Evolutionary conservation across 2,113 vertebrate genomes (phyloP).

Genomic region (Melanocharis versteri): DNA sequence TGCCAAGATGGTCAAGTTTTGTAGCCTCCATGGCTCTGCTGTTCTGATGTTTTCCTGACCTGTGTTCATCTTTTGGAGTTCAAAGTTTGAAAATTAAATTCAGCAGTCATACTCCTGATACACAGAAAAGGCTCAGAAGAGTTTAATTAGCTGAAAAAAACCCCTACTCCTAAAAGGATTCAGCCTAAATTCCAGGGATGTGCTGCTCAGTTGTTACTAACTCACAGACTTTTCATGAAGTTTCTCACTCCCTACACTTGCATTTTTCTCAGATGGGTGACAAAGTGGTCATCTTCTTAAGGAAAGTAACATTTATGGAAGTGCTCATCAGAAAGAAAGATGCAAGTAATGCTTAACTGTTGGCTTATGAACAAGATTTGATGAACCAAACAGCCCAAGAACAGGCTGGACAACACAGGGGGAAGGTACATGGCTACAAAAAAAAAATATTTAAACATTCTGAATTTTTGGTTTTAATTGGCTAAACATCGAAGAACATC

Average conservation of each 20-base stretch:
- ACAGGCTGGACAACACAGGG: background rate
- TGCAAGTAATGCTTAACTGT: background rate
- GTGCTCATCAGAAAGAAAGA: background rate
- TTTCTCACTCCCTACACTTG: background rate
- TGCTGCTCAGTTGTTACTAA: background rate
- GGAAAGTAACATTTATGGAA: background rate
- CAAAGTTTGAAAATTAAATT: background rate
- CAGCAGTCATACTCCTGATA: background rate
- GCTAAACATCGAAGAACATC: accelerated
- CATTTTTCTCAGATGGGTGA: background rate
- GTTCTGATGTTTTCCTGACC: background rate
- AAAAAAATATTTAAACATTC: background rate
- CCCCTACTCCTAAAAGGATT: background rate
- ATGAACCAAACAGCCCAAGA: background rate
- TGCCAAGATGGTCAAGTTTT: background rate
- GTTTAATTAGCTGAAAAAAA: background rate
- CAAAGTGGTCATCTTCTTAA: background rate
- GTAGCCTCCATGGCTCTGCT: background rate
- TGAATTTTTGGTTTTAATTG: background rate
- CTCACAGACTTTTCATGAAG: background rate
- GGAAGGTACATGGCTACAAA: background rate
- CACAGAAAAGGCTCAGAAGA: background rate
- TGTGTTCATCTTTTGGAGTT: background rate
- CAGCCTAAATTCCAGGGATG: background rate
- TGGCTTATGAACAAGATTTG: background rate